These are phyloP conservation scores for Periplaneta americana DNA, from an alignment of 1,140 invertebrate species.

Conservation along the genomic window DNA sequence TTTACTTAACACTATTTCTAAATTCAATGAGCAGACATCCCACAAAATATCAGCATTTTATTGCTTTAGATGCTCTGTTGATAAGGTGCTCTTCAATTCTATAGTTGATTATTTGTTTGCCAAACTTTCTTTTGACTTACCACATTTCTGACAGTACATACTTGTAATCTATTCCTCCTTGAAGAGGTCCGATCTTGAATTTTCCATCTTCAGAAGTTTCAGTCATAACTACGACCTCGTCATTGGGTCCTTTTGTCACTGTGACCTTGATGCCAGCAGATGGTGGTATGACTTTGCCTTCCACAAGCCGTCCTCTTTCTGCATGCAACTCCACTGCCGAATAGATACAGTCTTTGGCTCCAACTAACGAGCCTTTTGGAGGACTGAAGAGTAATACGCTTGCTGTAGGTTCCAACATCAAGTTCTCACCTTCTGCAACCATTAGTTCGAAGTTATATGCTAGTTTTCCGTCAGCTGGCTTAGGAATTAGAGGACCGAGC, in stretches of 20 bases:
- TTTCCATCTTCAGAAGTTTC: slow-evolving; percentile 58
- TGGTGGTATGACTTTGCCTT: slow-evolving; percentile 53
- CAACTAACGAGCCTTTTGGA: slow-evolving; percentile 49
- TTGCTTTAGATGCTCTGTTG: too few relatives aligned
- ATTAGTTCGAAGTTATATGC: slow-evolving; percentile 40
- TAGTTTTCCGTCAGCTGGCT: slow-evolving; percentile 14
- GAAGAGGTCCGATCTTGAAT: slow-evolving; percentile 73
- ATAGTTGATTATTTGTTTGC: too few relatives aligned
- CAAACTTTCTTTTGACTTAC: too few relatives aligned
- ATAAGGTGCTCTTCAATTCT: too few relatives aligned
- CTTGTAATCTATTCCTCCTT: slow-evolving; percentile 30
- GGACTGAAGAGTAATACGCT: slow-evolving; percentile 69
- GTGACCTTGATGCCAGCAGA: slow-evolving; percentile 61
- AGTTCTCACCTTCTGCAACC: slow-evolving; percentile 47
- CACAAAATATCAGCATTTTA: too few relatives aligned
- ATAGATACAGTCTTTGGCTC: slow-evolving; percentile 67
- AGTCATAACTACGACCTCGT: slow-evolving; percentile 37
- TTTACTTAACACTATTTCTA: too few relatives aligned
- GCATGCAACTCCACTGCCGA: slow-evolving; percentile 47
- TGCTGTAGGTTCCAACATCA: slow-evolving; percentile 55
- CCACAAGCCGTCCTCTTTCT: slow-evolving; percentile 49
- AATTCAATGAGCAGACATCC: too few relatives aligned
- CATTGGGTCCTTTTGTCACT: slow-evolving; percentile 34
- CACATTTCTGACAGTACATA: not conserved
- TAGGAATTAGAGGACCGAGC: slow-evolving; percentile 34